Base-by-base conservation (phyloP, 2,113 vertebrate species). In the Chaetodon auriga region DNA sequence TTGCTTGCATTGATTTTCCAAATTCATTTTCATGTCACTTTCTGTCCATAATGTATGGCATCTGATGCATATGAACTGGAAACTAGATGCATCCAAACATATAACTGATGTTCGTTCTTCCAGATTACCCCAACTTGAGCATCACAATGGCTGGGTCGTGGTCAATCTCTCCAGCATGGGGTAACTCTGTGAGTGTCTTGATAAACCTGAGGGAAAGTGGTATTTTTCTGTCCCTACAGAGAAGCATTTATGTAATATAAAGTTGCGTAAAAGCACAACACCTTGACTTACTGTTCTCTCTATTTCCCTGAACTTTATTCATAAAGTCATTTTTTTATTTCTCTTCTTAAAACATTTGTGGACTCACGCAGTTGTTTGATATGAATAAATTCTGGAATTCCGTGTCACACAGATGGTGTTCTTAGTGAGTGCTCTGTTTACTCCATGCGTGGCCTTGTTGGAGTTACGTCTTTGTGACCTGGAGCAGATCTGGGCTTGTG, bases 381-480 rank as follows among this genome's bases (percentile, higher is more conserved):
- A 25, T 38, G 1, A 53, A 36, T 63, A 76, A 1, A 0, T n/a
- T 48, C 4, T 77, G 66, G 3, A 62, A 36, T 78, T 54, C 7
- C 21, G 57, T 86, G 4, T 68, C 54, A 15, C 36, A 80, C 87
- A 98, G 97, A 91, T 95, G 83, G 74, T 95, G 21, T 96, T 96
- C 70, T 80, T 97, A 43, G 92, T 97, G 71, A 89, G 94, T 11
- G 96, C 96, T 5, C 83, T 96, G 92, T 97, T 98, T 78, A 96
- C 95, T 70, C 88, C 91, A n/a, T 51, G 53, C 64, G 87, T 95
- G 53, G 87, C 90, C 15, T 36, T 96, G 74, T 45, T 97, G 91
- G 96, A 97, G 79, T 55, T 97, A 61, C 76, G 48, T 25, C 75
- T 84, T 49, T 90, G 86, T 77, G 89, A 78, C 11, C 60, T 82